Evolutionary conservation across 2,888 invertebrate genomes (phyloP), one percentile per base, ranked within the genome.

Genomic region (Cheilosia vernalis): DNA sequence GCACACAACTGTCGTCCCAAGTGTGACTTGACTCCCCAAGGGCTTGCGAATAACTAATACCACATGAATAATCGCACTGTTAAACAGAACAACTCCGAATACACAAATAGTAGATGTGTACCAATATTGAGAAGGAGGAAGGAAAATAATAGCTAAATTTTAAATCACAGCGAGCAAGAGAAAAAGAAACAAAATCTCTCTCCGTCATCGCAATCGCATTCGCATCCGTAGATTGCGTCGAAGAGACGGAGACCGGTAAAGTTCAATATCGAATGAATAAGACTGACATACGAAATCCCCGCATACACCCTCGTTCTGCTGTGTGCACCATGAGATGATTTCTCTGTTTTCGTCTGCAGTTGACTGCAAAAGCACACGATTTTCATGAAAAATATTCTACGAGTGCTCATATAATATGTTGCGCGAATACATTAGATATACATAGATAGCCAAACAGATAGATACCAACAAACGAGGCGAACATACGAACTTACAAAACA

Each of bases 191-290:
- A 9, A 73, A 60, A 70, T 77, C 72, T 53, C 60, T 72, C 27
- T 51, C 37, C 24, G 56, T 61, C 27, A 64, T 51, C 42, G 55
- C 47, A 82, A 58, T 76, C 70, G 49, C 67, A 73, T 67, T 37
- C 37, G 37, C 61, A 78, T 78, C 47, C 69, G 61, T 33, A 56
- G 78, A 63, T 83, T 78, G 73, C 53, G 76, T 72, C 66, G 67
- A 49, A 73, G 44, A 78, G 64, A 79, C 83, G 69, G 44, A 78
- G 64, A 79, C 83, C 74, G 79, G 67, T 74, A 74, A 84, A 84
- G 79, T 84, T 84, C 79, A 84, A 84, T 79, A 79, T 69, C 78
- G 73, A 79, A 84, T 64, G 78, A 77, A 73, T 66, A 83, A 70
- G 58, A 63, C 47, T 19, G 42, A 69, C 56, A 58, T 24, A 13